A percentile compares a stretch with the other conserved stretches of the same genome.
These are phyloP conservation scores for Capreolus pygargus DNA, from an alignment of 2,113 vertebrate species.

Conservation along the genomic window DNA sequence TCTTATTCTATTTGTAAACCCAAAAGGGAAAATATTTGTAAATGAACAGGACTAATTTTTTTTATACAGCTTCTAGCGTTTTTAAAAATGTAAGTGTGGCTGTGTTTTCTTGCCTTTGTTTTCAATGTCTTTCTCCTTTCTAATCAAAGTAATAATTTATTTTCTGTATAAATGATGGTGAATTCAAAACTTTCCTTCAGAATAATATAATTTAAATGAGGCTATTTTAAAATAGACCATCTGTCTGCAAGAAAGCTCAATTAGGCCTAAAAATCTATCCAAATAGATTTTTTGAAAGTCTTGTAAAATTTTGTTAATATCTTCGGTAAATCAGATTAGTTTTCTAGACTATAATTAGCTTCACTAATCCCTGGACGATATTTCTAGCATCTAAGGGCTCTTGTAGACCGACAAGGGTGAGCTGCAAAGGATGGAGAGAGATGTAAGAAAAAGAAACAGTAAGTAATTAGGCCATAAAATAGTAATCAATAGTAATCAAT, in stretches of 20 bases:
- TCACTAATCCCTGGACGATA: constrained; percentile 22
- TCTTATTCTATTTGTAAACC: neutral
- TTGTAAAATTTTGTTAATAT: constrained; percentile 37
- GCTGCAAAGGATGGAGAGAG: neutral
- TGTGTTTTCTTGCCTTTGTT: constrained; percentile 1
- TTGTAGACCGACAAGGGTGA: neutral
- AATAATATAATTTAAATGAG: constrained; percentile 45
- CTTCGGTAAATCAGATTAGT: constrained; percentile 1
- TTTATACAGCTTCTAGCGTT: neutral
- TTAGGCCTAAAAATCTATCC: constrained; percentile 30
- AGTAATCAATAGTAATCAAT: neutral
- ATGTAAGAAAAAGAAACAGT: neutral
- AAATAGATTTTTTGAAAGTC: constrained; percentile 33
- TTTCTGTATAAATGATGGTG: constrained; percentile 43
- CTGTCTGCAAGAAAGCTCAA: constrained; percentile 44
- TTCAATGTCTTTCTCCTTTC: constrained; percentile 31
- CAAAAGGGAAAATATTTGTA: constrained; percentile 24
- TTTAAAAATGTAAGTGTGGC: neutral
- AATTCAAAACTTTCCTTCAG: constrained; percentile 31
- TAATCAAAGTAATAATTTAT: constrained; percentile 50
- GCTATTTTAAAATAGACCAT: constrained; percentile 42
- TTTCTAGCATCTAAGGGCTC: neutral
- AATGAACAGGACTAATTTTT: neutral
- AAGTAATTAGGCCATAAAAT: neutral
- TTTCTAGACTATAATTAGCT: constrained; percentile 26